Evolutionary conservation across 2,888 invertebrate genomes (phyloP).

Genomic region (Microchrysa polita): DNA sequence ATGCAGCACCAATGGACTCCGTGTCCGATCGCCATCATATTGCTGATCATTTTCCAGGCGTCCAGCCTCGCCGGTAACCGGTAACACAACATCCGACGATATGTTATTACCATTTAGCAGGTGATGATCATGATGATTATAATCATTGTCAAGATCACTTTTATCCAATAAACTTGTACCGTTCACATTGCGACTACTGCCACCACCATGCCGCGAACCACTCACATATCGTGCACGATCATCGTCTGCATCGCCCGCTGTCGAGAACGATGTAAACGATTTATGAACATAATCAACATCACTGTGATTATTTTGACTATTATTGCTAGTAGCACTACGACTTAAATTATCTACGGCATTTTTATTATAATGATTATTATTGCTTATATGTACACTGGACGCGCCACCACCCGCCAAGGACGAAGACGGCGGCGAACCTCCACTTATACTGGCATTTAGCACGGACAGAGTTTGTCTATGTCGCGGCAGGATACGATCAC

Average conservation of each 20-base stretch:
- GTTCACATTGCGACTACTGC: constrained; percentile 45
- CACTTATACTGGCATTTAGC: not conserved
- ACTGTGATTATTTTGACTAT: constrained; percentile 48
- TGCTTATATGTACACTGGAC: constrained; percentile 44
- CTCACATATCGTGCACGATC: constrained; percentile 18
- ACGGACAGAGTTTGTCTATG: constrained; percentile 54
- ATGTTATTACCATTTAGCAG: constrained; percentile 46
- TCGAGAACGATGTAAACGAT: constrained; percentile 12
- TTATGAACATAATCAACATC: constrained; percentile 47
- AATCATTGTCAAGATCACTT: constrained; percentile 43
- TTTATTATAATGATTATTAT: constrained; percentile 56
- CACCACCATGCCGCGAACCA: not conserved
- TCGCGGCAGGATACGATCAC: constrained; percentile 59
- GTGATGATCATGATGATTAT: constrained; percentile 43
- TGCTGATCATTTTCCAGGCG: constrained; percentile 22
- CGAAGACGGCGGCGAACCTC: not conserved
- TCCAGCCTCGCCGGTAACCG: constrained; percentile 20
- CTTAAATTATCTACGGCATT: constrained; percentile 55
- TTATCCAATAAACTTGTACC: constrained; percentile 45
- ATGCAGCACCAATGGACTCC: constrained; percentile 12
- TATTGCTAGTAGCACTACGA: constrained; percentile 53
- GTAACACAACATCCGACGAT: constrained; percentile 41
- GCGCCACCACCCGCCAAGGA: constrained; percentile 26
- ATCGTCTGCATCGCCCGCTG: constrained; percentile 9
- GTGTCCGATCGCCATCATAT: constrained; percentile 17